Evolutionary conservation across 2,797 vertebrate genomes (phyloP).

Genomic region (Lemur catta): DNA sequence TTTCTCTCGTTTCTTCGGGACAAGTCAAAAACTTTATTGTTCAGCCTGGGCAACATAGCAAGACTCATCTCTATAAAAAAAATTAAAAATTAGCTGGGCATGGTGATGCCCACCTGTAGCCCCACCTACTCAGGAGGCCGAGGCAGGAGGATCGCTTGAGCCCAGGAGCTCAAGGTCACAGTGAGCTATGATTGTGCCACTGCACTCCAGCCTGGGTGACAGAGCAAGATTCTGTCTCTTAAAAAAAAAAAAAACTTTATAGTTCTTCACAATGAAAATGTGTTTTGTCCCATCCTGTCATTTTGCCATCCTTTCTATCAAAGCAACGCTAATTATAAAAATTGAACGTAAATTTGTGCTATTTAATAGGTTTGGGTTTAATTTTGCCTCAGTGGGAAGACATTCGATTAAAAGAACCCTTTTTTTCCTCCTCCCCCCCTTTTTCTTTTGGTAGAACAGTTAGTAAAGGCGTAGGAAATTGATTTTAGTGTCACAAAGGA

Average conservation of each 20-base stretch:
- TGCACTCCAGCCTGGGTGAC: not conserved
- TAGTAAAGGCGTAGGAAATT: conserved; percentile 83
- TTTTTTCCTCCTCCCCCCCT: not conserved
- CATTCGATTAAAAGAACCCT: conserved; percentile 72
- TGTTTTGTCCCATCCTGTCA: conserved; percentile 56
- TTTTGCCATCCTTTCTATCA: conserved; percentile 62
- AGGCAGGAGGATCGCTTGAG: not conserved
- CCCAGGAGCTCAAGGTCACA: not conserved
- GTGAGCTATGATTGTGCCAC: not conserved
- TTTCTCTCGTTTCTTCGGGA: not conserved
- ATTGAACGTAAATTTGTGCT: conserved; percentile 64
- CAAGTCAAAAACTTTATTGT: conserved; percentile 51
- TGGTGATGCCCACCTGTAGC: not conserved
- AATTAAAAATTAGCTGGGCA: not conserved
- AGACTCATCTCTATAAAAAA: not conserved
- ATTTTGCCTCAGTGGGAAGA: conserved; percentile 75
- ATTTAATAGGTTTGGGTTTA: conserved; percentile 73
- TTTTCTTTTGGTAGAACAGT: conserved; percentile 78
- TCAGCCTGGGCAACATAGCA: not conserved
- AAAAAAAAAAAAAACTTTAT: conserved; percentile 37
- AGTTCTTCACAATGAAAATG: conserved; percentile 56
- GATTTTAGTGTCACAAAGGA: conserved; percentile 88
- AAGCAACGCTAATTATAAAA: conserved; percentile 86
- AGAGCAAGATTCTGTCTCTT: not conserved
- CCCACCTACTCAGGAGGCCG: not conserved